Base-by-base conservation (phyloP, 2,888 invertebrate genomes). In the Aleiodes testaceus region DNA sequence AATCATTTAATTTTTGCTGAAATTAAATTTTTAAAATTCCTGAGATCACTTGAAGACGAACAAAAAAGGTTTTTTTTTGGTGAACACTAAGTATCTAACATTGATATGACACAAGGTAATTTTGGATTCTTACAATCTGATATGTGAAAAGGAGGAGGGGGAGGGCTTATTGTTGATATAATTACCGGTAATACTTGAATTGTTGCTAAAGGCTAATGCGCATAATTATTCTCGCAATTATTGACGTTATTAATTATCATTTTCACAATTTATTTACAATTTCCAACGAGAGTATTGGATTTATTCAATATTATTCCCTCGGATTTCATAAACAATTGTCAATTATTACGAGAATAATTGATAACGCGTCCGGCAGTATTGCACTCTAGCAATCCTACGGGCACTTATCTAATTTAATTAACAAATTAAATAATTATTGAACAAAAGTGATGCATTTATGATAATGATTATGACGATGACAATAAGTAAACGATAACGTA, bases 111-210 rank as follows among this genome's bases (percentile, higher is more conserved):
- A 82, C 76, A 79, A 80, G 78, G 77, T 72, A 74, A 77, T 76
- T 80, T 78, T 80, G 82, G 82, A 81, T 84, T 79, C 78, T 83
- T 85, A 86, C 81, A 80, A 84, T 79, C 81, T 86, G 87, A 87
- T 87, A 87, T 87, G 87, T 87, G 81, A 81, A 44, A 20, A 12
- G 42, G 16, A 45, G 45, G 22, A 2, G 20, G 20, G 26, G 22
- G 20, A n/a, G 26, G 22, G n/a, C n/a, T 18, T 53, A 7, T 20
- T 12, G 26, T 14, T 45, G 9, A n/a, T 30, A 63, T 20, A 81
- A 79, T 82, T 80, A 83, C 80, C 80, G 83, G 80, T 85, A 85
- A 85, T 87, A 86, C 85, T 87, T 84, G 82, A 26, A 82, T 77
- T 69, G 22, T 72, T 69, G 81, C 84, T 84, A 84, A 82, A 81